Evolutionary conservation across 2,888 invertebrate genomes (phyloP), one percentile per base, ranked within the genome.

Genomic region (Seladonia tumulorum): DNA sequence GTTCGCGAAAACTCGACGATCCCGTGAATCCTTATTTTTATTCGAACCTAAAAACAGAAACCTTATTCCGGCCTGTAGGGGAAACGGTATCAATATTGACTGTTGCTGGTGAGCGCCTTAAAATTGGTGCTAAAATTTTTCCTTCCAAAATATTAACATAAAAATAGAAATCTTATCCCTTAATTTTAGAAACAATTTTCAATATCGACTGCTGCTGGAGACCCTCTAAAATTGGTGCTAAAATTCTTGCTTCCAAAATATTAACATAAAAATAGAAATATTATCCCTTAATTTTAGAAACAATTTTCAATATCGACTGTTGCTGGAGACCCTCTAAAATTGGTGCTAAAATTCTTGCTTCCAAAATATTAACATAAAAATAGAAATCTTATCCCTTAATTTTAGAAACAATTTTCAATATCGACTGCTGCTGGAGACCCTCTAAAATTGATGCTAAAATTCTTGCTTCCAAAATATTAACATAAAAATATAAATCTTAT

Each of bases 1-100:
- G 47, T 47, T 71, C 68, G 53, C 18, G 35, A 66, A 42, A 75
- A 71, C 66, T 73, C 75, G 35, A 78, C 80, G 72, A 47, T 39
- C 53, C 45, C 74, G 49, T 35, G 53, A 35, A 72, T 25, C 60
- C 35, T 35, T 35, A 39, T 39, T 35, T 22, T 87, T 74, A 29
- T 66, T 53, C 35, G n/a, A 5, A 35, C 12, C 39, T 18, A 22
- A 39, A 68, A 29, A 63, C 29, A 29, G 63, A 63, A 63, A 63
- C 29, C 63, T 16, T 29, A 35, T 35, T 35, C 35, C 35, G 3
- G 35, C 35, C 35, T 35, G 35, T 35, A 35, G 35, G 2, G 35
- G 35, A 35, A 35, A 35, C 35, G 35, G 35, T 35, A 35, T 42
- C 53, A 53, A n/a, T 53, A 53, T n/a, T 53, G 53, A 53, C 53